Base-by-base conservation (phyloP, 2,113 vertebrate genomes). In the Phrynocephalus versicolor region DNA sequence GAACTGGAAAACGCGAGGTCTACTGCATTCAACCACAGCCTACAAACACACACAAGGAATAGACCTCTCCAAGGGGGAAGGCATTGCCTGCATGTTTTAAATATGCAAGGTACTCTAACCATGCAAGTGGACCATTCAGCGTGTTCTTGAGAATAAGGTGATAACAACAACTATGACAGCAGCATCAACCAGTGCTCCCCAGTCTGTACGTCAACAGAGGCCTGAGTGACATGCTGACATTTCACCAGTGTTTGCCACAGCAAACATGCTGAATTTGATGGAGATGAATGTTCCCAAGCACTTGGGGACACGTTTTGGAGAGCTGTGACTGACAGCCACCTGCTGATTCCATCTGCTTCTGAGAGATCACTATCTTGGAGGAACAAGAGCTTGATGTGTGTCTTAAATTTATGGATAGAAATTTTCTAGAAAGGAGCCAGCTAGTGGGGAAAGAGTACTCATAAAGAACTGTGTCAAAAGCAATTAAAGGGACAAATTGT, bases 401-500 rank as follows among this genome's bases (percentile, higher is more conserved):
- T 80, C 91, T 76, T 85, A 37, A 81, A 86, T 85, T 87, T 89
- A 90, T 7, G 81, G n/a, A 27, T 83, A 33, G 77, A 86, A 67
- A n/a, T 83, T 83, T 90, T 88, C 71, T 80, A 14, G 51, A 81
- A 86, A 80, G 82, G 25, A 79, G 86, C 27, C 82, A 88, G 85
- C 27, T 57, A 87, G 57, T 13, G 30, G 3, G 51, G 89, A 80
- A 45, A 25, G 39, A 65, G 23, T 55, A 37, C 75, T 15, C 13
- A 72, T 23, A 30, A 76, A 78, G 57, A 91, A 62, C 35, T 82
- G 69, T 81, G 85, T 89, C 84, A 92, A 90, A 92, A 92, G 67
- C 91, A 94, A 89, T 86, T 51, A 81, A 75, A 74, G 78, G 79
- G 58, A 33, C 76, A 90, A 92, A 88, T 86, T 15, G 64, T 70